These are phyloP conservation scores for Ceratoteleas bidentatus DNA, from an alignment of 1,140 invertebrate species.

Conservation along the genomic window DNA sequence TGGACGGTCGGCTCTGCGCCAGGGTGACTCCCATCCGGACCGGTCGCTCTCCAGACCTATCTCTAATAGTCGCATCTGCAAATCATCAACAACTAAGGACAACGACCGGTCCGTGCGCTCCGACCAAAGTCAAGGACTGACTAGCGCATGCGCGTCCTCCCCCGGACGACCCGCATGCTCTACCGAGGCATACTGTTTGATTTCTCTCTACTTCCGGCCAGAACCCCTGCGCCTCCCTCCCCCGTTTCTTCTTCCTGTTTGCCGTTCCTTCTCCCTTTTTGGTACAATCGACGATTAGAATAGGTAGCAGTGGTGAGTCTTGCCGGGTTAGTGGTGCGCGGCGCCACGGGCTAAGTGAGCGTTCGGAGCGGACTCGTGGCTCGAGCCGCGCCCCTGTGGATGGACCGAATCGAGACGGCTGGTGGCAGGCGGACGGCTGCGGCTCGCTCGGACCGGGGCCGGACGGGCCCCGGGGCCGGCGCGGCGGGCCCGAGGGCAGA, in stretches of 20 bases:
- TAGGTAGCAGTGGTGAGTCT: too few relatives aligned
- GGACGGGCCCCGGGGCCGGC: neutral
- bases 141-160: conserved; percentile 29
- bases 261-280: too few relatives aligned
- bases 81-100: neutral
- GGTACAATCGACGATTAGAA: too few relatives aligned
- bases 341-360: too few relatives aligned
- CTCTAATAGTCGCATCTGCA: neutral
- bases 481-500: conserved; percentile 4
- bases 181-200: neutral
- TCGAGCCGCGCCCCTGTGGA: conserved; percentile 7
- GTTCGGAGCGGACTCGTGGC: too few relatives aligned
- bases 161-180: conserved; percentile 8
- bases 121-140: conserved; percentile 13
- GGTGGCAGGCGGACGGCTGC: conserved; percentile 42
- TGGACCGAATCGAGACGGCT: conserved; percentile 37
- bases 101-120: neutral
- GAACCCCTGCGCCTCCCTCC: too few relatives aligned
- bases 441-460: neutral
- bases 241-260: too few relatives aligned
- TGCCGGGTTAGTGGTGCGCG: too few relatives aligned
- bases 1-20: too few relatives aligned
- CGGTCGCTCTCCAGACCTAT: neutral
- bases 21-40: too few relatives aligned
- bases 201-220: too few relatives aligned